phyloP scores from a whole-genome alignment of 2,113 vertebrate genomes.

The Epinephelus cyanopodus region DNA sequence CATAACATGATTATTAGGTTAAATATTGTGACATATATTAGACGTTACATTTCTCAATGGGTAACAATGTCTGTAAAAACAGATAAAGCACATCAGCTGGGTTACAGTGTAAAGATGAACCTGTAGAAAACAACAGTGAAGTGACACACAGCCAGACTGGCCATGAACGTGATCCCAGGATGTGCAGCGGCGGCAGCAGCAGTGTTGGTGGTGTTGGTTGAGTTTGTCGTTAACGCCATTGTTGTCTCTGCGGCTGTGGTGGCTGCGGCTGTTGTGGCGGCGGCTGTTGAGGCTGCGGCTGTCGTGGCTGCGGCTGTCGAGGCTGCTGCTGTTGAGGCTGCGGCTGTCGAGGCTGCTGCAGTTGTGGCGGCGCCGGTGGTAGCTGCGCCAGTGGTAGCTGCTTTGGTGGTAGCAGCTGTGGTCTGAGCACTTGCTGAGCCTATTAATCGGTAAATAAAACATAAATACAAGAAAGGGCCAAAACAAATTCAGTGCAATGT shows the following conservation, averaged over 20 bases:
- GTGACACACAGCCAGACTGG: constrained; percentile 33
- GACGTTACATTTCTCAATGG: neutral
- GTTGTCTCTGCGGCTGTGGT: accelerated
- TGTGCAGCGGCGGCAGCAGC: constrained; percentile 1
- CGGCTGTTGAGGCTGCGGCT: neutral
- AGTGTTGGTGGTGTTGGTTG: neutral
- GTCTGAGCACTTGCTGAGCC: constrained; percentile 26
- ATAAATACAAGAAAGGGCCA: neutral
- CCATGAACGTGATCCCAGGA: neutral
- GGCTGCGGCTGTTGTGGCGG: accelerated
- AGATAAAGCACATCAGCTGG: neutral
- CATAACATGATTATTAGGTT: neutral
- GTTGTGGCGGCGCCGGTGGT: accelerated
- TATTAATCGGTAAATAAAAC: constrained; percentile 9
- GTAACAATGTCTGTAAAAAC: neutral
- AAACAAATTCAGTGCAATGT: neutral
- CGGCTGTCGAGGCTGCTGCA: accelerated
- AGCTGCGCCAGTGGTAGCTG: accelerated
- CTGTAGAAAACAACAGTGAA: constrained; percentile 36
- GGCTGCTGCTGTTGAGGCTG: accelerated
- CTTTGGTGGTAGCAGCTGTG: accelerated
- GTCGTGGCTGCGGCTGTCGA: accelerated
- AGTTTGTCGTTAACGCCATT: neutral
- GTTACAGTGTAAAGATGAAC: constrained; percentile 2
- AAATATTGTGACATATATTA: constrained; percentile 12